Evolutionary conservation across 2,797 vertebrate genomes (phyloP).

Genomic region (Gymnodraco acuticeps): DNA sequence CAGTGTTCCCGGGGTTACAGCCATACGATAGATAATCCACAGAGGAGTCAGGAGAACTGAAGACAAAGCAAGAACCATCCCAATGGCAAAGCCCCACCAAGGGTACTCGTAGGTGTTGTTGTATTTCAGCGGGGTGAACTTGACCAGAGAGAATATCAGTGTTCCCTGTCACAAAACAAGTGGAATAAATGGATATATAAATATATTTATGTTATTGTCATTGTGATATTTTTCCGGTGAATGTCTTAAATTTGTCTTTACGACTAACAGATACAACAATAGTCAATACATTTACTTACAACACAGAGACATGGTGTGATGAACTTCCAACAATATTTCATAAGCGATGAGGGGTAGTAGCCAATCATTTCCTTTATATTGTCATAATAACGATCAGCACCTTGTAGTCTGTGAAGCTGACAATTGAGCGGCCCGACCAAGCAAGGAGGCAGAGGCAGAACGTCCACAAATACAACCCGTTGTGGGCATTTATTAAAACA

Average conservation of each 20-base stretch:
- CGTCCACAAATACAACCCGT: too few relatives aligned
- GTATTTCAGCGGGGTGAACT: slow-evolving; percentile 73
- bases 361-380: slow-evolving; percentile 15
- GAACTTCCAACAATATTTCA: slow-evolving; percentile 6
- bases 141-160: slow-evolving; percentile 72
- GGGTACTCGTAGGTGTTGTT: slow-evolving; percentile 78
- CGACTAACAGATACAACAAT: neutral
- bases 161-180: slow-evolving; percentile 54
- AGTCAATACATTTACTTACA: neutral
- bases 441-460: too few relatives aligned
- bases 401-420: neutral
- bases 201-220: neutral
- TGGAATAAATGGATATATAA: neutral
- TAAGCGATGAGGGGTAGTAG: neutral
- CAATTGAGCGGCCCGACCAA: too few relatives aligned
- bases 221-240: neutral
- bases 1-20: slow-evolving; percentile 10
- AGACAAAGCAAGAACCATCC: slow-evolving; percentile 11
- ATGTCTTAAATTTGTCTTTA: neutral
- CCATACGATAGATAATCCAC: neutral
- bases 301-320: neutral
- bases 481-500: too few relatives aligned
- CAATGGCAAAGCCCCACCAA: slow-evolving; percentile 75
- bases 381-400: slow-evolving; percentile 5
- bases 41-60: neutral